These are phyloP conservation scores for Bufo bufo DNA, from an alignment of 2,113 vertebrate genomes.

Conservation along the genomic window DNA sequence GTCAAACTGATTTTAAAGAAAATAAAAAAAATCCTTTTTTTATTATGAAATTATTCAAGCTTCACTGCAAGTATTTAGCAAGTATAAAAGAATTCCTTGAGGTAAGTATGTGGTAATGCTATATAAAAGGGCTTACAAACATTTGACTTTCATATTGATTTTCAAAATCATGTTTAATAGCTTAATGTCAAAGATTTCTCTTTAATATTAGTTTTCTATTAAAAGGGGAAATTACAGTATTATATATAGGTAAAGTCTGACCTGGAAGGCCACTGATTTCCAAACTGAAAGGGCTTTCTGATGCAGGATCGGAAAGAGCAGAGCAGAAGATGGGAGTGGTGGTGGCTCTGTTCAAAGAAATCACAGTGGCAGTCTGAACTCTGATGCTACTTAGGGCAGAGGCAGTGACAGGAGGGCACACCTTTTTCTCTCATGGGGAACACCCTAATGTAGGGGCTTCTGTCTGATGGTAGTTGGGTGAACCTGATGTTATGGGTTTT, in stretches of 20 bases:
- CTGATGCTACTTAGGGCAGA: no score
- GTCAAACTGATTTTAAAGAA: conserved; percentile 35
- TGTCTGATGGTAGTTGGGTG: no score
- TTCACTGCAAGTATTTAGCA: conserved; percentile 1
- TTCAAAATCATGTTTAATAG: neutral
- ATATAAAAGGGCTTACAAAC: neutral
- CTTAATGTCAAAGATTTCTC: neutral
- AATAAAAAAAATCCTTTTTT: conserved; percentile 23
- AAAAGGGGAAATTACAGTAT: neutral
- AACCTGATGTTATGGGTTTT: no score
- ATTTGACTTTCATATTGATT: neutral
- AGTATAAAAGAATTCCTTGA: neutral
- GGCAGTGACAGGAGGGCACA: no score
- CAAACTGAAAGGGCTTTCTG: neutral
- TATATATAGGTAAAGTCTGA: neutral
- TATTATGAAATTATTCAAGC: conserved; percentile 39
- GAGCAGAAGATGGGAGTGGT: no score
- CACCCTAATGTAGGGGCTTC: no score
- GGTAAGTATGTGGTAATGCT: neutral
- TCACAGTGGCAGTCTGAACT: no score
- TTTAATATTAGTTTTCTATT: neutral
- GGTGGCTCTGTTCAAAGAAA: no score
- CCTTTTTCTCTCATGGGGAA: no score
- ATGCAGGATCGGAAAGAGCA: no score
- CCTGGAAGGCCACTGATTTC: neutral